Evolutionary conservation across 2,113 vertebrate species (phyloP).

Genomic region (Rafetus swinhoei): DNA sequence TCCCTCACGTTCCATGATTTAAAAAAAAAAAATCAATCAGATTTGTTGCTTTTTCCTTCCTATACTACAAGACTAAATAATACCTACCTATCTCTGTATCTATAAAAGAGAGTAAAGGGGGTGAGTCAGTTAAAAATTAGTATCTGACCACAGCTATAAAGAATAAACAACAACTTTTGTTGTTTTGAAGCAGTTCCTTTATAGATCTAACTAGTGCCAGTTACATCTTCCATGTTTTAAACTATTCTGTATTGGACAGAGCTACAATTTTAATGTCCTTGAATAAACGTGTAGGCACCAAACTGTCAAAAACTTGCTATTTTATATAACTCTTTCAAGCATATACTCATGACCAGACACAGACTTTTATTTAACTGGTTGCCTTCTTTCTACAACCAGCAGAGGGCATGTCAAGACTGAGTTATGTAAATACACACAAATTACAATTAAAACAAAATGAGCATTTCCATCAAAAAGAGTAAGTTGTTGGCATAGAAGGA

Average conservation of each 20-base stretch:
- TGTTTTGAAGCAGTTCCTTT: background rate
- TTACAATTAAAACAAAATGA: background rate
- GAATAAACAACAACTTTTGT: background rate
- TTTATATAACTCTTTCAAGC: background rate
- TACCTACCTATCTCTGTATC: background rate
- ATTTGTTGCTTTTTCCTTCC: background rate
- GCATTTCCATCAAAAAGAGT: background rate
- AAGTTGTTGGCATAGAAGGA: accelerated
- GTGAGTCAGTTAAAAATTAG: background rate
- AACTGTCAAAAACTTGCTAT: background rate
- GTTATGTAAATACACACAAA: background rate
- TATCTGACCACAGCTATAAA: background rate
- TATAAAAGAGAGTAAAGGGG: background rate
- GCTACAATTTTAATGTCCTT: background rate
- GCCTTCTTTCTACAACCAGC: slow-evolving; percentile 51
- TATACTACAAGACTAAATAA: background rate
- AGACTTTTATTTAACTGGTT: background rate
- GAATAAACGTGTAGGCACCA: background rate
- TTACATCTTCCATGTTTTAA: background rate
- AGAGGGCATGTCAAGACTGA: slow-evolving; percentile 76
- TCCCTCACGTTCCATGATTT: background rate
- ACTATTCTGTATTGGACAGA: background rate
- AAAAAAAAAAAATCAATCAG: background rate
- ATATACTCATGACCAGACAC: background rate
- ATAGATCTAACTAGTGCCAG: background rate